Evolutionary conservation across 2,113 vertebrate species (phyloP), one percentile per base, ranked within the genome.

Genomic region (Sterna hirundo): DNA sequence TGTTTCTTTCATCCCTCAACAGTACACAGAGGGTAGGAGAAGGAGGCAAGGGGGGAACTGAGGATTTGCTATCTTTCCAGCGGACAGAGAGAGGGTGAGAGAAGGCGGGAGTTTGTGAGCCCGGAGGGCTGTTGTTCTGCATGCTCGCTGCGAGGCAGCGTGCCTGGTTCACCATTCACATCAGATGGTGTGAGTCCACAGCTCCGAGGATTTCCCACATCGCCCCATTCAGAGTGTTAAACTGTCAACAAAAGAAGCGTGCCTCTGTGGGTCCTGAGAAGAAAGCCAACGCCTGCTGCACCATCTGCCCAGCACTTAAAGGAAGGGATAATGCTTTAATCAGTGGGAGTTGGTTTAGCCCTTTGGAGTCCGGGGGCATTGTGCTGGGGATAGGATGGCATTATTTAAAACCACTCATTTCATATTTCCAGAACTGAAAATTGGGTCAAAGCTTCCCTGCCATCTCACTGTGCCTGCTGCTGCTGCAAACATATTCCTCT

Each of bases 241-340:
- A 97, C 91, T 95, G 96, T 26, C 94, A 60, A 98, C 98, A 98
- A 98, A 96, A 86, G 98, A 95, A 95, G 97, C 76, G 98, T 97
- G 98, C 98, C 97, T 97, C 79, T 4, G 96, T 69, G 95, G 95
- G 88, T 57, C 93, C 91, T 3, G 14, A 52, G 60, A 47, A 76
- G 80, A 94, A 90, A 86, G 89, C 71, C 30, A 65, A 52, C 85
- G 93, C 96, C 93, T 21, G 95, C 86, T 90, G 91, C 86, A 96
- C 98, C 98, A 98, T 98, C 98, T 98, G 98, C 97, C 96, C 96
- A 11, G 76, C 93, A 52, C 97, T 61, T 29, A 27, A 49, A 76
- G 84, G 76, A 89, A 70, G 86, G 96, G 96, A 88, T 81, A 79
- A 80, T 40, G 57, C 89, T 97, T 97, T 96, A 93, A 97, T 95